Base-by-base conservation (phyloP, 1,140 invertebrate genomes). In the Gerris buenoi region DNA sequence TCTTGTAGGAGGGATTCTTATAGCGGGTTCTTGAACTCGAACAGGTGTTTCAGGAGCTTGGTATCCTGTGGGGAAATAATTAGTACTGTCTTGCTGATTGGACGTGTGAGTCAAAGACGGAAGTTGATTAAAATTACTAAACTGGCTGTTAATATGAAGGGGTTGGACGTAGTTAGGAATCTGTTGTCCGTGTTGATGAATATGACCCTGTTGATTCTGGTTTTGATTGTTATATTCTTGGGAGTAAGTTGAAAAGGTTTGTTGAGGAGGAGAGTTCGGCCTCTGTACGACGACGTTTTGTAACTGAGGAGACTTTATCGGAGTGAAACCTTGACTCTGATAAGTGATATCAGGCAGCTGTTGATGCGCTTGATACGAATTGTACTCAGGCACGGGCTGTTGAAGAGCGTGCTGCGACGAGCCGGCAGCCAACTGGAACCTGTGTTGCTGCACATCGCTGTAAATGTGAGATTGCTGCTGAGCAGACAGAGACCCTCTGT, bases 391-490 rank as follows among this genome's bases (percentile, higher is more conserved):
- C 58, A 27, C 26, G 63, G 22, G 27, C 58, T 58, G 33, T 25
- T 29, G 63, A 2, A 26, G 3, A 22, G 5, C 10, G 3, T 60
- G 58, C 22, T 10, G 58, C 5, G 65, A 27, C 14, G 63, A 25
- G 27, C 28, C 14, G 15, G 68, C 25, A 1, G 65, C 27, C 28
- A 68, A 61, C 28, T 64, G 65, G 25, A 72, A 71, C 65, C 72
- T 67, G 61, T 70, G 68, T 46, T 74, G 72, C 46, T 73, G 74
- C n/a, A 75, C 68, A 60, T 75, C 74, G 15, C 68, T 71, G 1
- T 73, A 66, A 22, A 75, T 75, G 58, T 74, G 72, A 0, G 66
- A 64, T 59, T 75, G 74, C 65, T 75, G 71, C n/a, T 67, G 69
- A 1, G 73, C 70, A 13, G 74, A 75, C 14, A 74, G 68, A 23